Percentiles rank a stretch among this genome's conserved stretches.
These are phyloP conservation scores for Sciurus niger DNA, from an alignment of 2,113 vertebrate genomes.

Conservation along the genomic window DNA sequence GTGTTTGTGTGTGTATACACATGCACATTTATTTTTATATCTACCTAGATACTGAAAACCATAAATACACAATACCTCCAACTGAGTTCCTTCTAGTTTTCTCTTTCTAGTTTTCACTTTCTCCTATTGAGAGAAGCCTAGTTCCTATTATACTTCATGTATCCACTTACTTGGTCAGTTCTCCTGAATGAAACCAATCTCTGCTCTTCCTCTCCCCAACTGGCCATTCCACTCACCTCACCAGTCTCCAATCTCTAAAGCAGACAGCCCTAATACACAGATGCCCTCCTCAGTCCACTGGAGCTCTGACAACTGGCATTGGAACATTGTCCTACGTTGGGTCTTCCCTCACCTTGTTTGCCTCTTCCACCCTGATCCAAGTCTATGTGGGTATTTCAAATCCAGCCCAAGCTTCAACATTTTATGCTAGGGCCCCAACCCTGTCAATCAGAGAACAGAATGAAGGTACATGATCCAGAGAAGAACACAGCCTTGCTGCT, in stretches of 20 bases:
- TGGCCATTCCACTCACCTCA: neutral
- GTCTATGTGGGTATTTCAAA: neutral
- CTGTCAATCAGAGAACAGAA: neutral
- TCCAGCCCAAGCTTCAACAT: neutral
- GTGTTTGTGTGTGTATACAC: neutral
- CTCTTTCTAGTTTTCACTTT: neutral
- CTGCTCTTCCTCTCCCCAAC: neutral
- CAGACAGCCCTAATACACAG: neutral
- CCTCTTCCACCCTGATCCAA: neutral
- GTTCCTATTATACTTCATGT: neutral
- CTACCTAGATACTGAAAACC: neutral
- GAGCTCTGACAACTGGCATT: neutral
- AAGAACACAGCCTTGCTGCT: neutral
- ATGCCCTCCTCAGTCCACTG: neutral
- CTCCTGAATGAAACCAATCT: neutral
- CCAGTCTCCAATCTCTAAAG: neutral
- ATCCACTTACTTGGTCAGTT: neutral
- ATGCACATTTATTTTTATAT: neutral
- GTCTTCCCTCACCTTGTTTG: neutral
- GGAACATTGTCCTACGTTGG: neutral
- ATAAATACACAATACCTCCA: neutral
- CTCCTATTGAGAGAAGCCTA: neutral
- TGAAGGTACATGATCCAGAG: neutral
- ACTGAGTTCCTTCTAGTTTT: neutral
- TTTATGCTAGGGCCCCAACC: neutral